Evolutionary conservation across 2,113 vertebrate species (phyloP).

Genomic region (Odocoileus hemionus): DNA sequence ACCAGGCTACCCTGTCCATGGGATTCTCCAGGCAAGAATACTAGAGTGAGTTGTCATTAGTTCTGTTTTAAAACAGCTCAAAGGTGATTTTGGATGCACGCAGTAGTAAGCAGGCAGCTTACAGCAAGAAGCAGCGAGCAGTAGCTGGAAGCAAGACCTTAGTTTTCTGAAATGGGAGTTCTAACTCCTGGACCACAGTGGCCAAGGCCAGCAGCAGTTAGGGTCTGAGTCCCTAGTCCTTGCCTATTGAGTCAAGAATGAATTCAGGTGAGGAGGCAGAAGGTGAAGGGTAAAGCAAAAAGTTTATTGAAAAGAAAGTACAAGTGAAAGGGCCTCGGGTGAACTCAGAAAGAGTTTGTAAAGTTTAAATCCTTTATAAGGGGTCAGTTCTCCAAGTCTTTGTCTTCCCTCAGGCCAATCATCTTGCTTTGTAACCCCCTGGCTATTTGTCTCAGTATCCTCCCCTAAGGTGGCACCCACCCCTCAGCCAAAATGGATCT

Average conservation of each 20-base stretch:
- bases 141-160: neutral
- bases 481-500: neutral
- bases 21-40: neutral
- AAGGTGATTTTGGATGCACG: neutral
- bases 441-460: neutral
- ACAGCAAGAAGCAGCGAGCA: neutral
- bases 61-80: neutral
- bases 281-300: neutral
- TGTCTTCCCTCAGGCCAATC: neutral
- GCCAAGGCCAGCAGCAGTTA: neutral
- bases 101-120: neutral
- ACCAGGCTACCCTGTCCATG: neutral
- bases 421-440: neutral
- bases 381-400: neutral
- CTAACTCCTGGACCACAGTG: neutral
- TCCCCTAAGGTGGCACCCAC: neutral
- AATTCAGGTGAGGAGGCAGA: neutral
- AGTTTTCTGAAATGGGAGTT: neutral
- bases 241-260: neutral
- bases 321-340: accelerated
- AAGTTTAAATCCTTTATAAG: neutral
- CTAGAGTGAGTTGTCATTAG: neutral
- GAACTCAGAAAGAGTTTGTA: neutral
- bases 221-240: neutral
- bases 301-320: neutral